Evolutionary conservation across 1,140 invertebrate genomes (phyloP).

Genomic region (Paraescarpia echinospica): DNA sequence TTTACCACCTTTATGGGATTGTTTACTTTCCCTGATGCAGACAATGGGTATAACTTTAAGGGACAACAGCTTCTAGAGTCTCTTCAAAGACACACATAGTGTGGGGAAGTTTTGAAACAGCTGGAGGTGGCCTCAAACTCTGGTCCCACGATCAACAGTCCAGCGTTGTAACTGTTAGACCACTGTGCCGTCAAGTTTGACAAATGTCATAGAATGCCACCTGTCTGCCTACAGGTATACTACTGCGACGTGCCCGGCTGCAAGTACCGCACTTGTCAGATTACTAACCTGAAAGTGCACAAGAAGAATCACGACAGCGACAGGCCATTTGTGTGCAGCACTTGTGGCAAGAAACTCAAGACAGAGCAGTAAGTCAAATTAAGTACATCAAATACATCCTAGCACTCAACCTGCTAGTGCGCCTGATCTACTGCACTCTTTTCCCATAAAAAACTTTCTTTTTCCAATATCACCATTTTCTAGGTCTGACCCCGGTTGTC

Average conservation of each 20-base stretch:
- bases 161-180: neutral
- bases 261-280: conserved; percentile 30
- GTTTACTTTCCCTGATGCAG: no score
- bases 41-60: no score
- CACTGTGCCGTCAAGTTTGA: neutral
- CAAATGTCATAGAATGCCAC: neutral
- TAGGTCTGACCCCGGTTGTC: neutral
- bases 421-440: no score
- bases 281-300: conserved; percentile 31
- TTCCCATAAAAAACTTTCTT: no score
- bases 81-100: no score
- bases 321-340: conserved; percentile 36
- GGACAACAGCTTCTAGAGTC: no score
- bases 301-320: conserved; percentile 33
- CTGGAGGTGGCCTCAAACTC: neutral
- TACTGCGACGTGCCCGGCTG: conserved; percentile 35
- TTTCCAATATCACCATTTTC: no score
- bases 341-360: conserved; percentile 38
- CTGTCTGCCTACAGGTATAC: conserved; percentile 31
- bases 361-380: conserved; percentile 34
- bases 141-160: neutral
- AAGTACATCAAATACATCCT: neutral
- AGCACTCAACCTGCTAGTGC: no score
- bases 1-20: no score
- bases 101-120: neutral